These are phyloP conservation scores for Drosophila navojoa DNA, from an alignment of 1,140 invertebrate genomes.

Conservation along the genomic window DNA sequence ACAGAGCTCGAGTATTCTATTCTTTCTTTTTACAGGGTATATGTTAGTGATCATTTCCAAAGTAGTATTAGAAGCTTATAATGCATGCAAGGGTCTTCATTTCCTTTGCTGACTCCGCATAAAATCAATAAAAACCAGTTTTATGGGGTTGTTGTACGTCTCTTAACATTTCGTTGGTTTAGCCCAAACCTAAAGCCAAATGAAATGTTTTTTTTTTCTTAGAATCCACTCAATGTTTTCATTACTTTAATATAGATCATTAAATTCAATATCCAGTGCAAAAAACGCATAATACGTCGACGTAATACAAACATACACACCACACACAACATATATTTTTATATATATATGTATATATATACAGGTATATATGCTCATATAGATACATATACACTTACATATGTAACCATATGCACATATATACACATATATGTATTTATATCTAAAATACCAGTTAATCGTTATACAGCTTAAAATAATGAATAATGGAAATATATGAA, in stretches of 20 bases:
- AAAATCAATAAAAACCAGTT: conserved; percentile 4
- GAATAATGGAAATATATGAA: conserved; percentile 3
- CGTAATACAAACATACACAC: conserved; percentile 36
- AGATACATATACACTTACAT: conserved; percentile 12
- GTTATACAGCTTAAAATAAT: conserved; percentile 27
- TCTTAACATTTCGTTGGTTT: too few species aligned
- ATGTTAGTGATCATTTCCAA: too few species aligned
- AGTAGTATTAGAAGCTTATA: background rate
- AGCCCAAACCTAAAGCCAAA: background rate
- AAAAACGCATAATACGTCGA: conserved; percentile 44
- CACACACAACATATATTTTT: conserved; percentile 1
- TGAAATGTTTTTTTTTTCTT: background rate
- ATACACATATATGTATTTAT: conserved; percentile 11
- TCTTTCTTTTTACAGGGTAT: too few species aligned
- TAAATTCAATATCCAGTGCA: conserved; percentile 36
- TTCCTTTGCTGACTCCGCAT: background rate
- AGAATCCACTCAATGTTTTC: conserved; percentile 1
- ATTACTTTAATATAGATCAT: conserved; percentile 15
- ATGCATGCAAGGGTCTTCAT: background rate
- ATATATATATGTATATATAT: conserved; percentile 6
- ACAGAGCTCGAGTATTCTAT: too few species aligned
- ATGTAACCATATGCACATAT: background rate
- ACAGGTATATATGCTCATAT: conserved; percentile 1
- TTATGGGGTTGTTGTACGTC: background rate
- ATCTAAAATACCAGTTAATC: conserved; percentile 11